These are phyloP conservation scores for Helicoverpa assulta DNA, from an alignment of 2,888 invertebrate genomes.

Conservation along the genomic window DNA sequence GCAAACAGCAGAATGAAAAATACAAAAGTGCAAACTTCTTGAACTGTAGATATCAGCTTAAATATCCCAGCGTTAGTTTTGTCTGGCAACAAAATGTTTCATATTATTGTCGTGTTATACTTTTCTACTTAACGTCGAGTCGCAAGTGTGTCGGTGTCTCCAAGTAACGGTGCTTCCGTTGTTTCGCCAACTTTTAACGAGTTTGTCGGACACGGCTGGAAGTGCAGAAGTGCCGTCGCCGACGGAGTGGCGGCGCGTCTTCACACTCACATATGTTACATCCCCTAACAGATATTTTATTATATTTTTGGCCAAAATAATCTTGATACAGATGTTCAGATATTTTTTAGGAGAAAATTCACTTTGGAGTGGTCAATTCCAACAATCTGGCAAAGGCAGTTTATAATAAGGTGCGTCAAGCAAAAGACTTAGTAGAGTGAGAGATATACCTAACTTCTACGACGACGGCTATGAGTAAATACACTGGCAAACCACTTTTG, in stretches of 20 bases:
- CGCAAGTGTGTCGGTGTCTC: slow-evolving; percentile 82
- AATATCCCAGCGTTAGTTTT: slow-evolving; percentile 77
- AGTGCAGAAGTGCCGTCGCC: slow-evolving; percentile 73
- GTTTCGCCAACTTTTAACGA: slow-evolving; percentile 89
- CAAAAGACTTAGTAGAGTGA: too few species aligned
- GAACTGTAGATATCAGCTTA: slow-evolving; percentile 74
- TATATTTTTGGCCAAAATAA: slow-evolving; percentile 35
- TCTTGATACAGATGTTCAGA: slow-evolving; percentile 6
- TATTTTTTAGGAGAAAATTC: too few species aligned
- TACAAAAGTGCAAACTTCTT: slow-evolving; percentile 63
- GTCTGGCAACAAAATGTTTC: slow-evolving; percentile 81
- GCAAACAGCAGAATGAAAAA: slow-evolving; percentile 63
- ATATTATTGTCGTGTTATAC: slow-evolving; percentile 86
- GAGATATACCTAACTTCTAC: too few species aligned
- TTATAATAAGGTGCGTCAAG: too few species aligned
- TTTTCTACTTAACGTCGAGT: slow-evolving; percentile 87
- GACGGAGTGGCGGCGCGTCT: slow-evolving; percentile 65
- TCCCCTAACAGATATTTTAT: slow-evolving; percentile 32
- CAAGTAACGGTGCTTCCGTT: slow-evolving; percentile 83
- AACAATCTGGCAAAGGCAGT: too few species aligned
- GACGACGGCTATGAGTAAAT: too few species aligned
- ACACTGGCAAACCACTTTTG: too few species aligned
- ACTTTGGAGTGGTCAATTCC: too few species aligned
- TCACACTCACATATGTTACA: slow-evolving; percentile 75
- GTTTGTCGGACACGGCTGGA: slow-evolving; percentile 87